Percentiles rank a stretch among this genome's conserved stretches.
Conservation (phyloP, 2,888 invertebrate genomes). For the Acanthoscelides obtectus region DNA sequence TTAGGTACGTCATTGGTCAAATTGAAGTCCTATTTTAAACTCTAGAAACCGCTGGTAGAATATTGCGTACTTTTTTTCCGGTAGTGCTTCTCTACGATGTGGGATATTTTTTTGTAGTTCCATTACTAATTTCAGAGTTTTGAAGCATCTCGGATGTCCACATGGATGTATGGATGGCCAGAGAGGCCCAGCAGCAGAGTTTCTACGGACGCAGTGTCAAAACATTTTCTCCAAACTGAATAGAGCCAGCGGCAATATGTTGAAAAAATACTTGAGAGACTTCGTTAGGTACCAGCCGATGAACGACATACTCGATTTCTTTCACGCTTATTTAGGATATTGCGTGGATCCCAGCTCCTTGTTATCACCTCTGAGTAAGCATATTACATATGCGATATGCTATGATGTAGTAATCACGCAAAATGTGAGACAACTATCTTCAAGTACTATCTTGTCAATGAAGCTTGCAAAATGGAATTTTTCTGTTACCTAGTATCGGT, state of each 20-base stretch:
- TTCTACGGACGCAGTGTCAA: conserved; percentile 82
- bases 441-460: not conserved
- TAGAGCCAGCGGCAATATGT: conserved; percentile 60
- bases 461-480: too few relatives aligned
- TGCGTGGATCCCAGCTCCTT: conserved; percentile 87
- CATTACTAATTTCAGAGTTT: conserved; percentile 57
- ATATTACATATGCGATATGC: not conserved
- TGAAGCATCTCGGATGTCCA: conserved; percentile 89
- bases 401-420: not conserved
- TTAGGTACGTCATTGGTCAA: conserved; percentile 46
- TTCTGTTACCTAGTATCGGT: too few relatives aligned
- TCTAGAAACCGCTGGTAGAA: too few relatives aligned
- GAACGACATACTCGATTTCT: conserved; percentile 83
- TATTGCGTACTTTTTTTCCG: not conserved
- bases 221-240: conserved; percentile 72
- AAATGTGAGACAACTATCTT: not conserved
- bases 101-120: too few relatives aligned
- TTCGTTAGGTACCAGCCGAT: conserved; percentile 76
- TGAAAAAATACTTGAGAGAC: conserved; percentile 62
- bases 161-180: conserved; percentile 88
- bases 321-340: conserved; percentile 93
- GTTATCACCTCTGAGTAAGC: conserved; percentile 84
- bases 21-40: too few relatives aligned
- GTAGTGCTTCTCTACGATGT: too few relatives aligned
- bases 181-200: conserved; percentile 84